These are phyloP conservation scores for Caenorhabditis tropicalis DNA, from an alignment of 1,140 invertebrate genomes.

Conservation along the genomic window DNA sequence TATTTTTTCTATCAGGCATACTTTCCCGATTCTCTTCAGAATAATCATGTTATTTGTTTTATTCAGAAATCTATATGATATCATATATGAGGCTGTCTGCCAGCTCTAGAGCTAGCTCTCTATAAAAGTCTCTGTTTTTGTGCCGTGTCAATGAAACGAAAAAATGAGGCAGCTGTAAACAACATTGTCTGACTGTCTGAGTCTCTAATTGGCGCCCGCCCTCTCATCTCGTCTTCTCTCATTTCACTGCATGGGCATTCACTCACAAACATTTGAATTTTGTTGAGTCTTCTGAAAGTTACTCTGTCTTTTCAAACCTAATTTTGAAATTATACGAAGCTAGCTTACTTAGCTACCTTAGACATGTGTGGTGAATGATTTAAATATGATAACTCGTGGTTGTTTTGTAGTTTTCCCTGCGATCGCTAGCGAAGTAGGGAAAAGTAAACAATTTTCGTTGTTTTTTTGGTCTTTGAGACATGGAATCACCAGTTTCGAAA, in stretches of 20 bases:
- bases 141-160: neutral
- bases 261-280: constrained; percentile 20
- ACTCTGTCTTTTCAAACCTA: neutral
- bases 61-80: no score
- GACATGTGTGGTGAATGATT: no score
- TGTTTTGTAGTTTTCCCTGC: no score
- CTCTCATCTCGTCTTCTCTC: neutral
- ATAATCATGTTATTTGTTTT: no score
- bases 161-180: constrained; percentile 33
- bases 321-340: neutral
- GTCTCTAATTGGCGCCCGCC: neutral
- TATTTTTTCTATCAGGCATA: no score
- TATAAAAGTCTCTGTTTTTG: neutral
- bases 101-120: no score
- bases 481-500: neutral
- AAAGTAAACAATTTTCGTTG: constrained; percentile 11
- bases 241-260: constrained; percentile 26
- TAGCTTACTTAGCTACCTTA: no score
- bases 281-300: neutral
- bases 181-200: constrained; percentile 11
- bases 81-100: no score
- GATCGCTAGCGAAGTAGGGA: neutral
- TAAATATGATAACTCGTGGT: no score
- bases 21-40: no score
- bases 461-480: constrained; percentile 24